Percentiles rank a stretch among this genome's conserved stretches.
Conservation (phyloP, 2,888 invertebrate genomes). For the Digitonthophagus gazella region DNA sequence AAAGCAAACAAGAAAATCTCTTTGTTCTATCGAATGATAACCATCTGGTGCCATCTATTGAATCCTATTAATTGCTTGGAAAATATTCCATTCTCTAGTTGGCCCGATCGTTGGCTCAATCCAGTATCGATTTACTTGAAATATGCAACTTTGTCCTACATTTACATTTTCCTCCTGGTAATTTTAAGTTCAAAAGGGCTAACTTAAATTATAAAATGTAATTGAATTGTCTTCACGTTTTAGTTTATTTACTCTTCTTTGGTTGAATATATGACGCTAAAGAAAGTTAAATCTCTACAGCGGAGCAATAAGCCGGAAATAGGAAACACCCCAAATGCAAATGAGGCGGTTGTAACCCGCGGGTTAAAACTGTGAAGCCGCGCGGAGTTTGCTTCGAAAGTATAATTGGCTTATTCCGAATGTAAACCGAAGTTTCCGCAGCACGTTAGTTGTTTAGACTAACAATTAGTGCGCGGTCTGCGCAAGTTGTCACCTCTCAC, state of each 20-base stretch:
- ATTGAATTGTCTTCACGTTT: too few relatives aligned
- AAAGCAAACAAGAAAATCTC: conserved; percentile 11
- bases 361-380: conserved; percentile 25
- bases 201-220: too few relatives aligned
- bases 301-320: conserved; percentile 11
- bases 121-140: not conserved
- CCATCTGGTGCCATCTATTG: not conserved
- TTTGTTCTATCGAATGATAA: conserved; percentile 1
- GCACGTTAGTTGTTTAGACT: conserved; percentile 26
- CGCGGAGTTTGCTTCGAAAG: conserved; percentile 5
- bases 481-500: conserved; percentile 41
- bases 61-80: not conserved
- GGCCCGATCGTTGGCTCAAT: too few relatives aligned
- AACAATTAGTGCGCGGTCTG: conserved; percentile 22
- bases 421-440: conserved; percentile 19
- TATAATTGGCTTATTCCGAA: conserved; percentile 21
- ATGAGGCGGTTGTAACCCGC: conserved; percentile 22
- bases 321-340: conserved; percentile 22
- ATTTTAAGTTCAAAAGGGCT: too few relatives aligned
- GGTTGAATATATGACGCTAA: not conserved
- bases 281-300: conserved; percentile 10
- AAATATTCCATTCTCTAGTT: conserved; percentile 1
- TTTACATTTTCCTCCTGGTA: too few relatives aligned
- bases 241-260: too few relatives aligned
- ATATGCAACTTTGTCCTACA: too few relatives aligned